These are phyloP conservation scores for Iphiclides podalirius DNA, from an alignment of 2,888 invertebrate genomes.

Conservation along the genomic window DNA sequence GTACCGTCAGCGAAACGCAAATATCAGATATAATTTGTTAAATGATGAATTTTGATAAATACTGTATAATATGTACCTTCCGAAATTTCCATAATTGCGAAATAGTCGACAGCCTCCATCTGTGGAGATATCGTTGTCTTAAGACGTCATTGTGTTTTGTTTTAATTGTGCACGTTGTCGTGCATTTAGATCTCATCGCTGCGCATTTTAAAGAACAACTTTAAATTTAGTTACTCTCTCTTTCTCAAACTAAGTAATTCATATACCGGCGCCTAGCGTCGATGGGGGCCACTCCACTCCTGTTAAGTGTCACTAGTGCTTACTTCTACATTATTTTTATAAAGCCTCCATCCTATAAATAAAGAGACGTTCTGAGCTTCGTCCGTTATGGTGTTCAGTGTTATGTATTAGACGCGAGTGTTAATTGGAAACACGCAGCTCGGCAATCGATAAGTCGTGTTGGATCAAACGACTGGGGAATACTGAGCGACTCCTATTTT, in stretches of 20 bases:
- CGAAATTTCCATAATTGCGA: too few relatives aligned
- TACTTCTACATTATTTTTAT: conserved; percentile 60
- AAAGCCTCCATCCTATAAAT: conserved; percentile 39
- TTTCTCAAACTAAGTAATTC: conserved; percentile 62
- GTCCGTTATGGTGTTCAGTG: conserved; percentile 32
- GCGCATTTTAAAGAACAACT: conserved; percentile 50
- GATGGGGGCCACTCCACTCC: conserved; percentile 57
- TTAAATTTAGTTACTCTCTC: conserved; percentile 56
- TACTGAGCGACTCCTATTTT: conserved; percentile 41
- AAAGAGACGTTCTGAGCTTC: conserved; percentile 30
- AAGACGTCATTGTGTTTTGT: conserved; percentile 56
- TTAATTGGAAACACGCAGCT: conserved; percentile 55
- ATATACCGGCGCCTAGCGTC: conserved; percentile 47
- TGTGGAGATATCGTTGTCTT: conserved; percentile 31
- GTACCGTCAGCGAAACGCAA: too few relatives aligned
- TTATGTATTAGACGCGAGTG: conserved; percentile 36
- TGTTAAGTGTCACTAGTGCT: conserved; percentile 56
- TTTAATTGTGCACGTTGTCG: conserved; percentile 35
- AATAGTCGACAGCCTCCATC: conserved; percentile 46
- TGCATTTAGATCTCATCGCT: conserved; percentile 15
- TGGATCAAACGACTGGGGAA: conserved; percentile 49
- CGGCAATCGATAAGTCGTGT: conserved; percentile 60
- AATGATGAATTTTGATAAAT: too few relatives aligned
- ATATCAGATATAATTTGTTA: too few relatives aligned
- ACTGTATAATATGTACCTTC: too few relatives aligned